Evolutionary conservation across 2,888 invertebrate species (phyloP), one percentile per base, ranked within the genome.

Genomic region (Lasioglossum leucozonium): DNA sequence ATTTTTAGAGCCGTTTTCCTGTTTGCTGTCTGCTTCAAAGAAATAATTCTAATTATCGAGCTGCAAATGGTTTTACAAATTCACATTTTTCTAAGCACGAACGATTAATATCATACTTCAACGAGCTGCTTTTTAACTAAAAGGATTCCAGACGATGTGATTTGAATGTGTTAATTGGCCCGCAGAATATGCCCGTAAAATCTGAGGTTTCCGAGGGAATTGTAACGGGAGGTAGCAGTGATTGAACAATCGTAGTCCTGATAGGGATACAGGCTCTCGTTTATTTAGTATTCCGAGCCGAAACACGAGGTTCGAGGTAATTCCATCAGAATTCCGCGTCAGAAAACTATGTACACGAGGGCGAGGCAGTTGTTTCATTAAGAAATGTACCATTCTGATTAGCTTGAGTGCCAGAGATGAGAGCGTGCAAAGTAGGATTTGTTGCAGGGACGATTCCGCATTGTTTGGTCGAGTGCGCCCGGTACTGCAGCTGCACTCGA

Each of bases 351-450:
- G 82, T 73, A 76, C 74, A 74, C 42, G 40, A 30, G 62, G 30
- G n/a, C 37, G 79, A 74, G 77, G 79, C 82, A 74, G 77, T 79
- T 82, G 86, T 87, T 77, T 85, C 86, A 82, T 87, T 82, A 87
- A 87, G 85, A 85, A 85, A 85, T 85, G 86, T 85, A 80, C 79
- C 67, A 67, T 87, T 82, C 79, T 85, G 79, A 87, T 85, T 87
- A 85, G 82, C 77, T 69, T 62, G 82, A 85, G 86, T 82, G 86
- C 75, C 34, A 37, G 73, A 69, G 82, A 81, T 67, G 86, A 85
- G 81, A 81, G 79, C 75, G 74, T 79, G 81, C 75, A 75, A 77
- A 77, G 82, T 77, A 58, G 82, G 82, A 86, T 86, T 86, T 82
- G 82, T 72, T 79, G 77, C 51, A 26, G 67, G 73, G 65, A 79